These are phyloP conservation scores for Phocides pigmalion DNA, from an alignment of 1,140 invertebrate species.

Conservation along the genomic window DNA sequence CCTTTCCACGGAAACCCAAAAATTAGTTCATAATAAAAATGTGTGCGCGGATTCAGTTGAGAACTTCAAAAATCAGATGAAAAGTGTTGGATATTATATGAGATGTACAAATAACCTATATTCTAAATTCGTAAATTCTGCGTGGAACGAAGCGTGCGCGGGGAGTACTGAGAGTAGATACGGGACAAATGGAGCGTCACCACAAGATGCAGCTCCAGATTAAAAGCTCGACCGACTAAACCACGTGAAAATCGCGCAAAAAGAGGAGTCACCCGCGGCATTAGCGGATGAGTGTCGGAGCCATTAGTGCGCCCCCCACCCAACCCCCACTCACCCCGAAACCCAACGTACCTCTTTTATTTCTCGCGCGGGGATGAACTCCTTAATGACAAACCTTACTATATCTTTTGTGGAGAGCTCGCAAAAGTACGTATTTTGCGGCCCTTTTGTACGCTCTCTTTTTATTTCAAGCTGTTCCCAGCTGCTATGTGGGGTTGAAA, in stretches of 20 bases:
- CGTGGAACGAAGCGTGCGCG: conserved; percentile 1
- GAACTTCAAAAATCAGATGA: not conserved
- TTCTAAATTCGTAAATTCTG: conserved; percentile 1
- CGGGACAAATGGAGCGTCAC: conserved; percentile 71
- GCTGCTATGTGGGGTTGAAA: conserved; percentile 45
- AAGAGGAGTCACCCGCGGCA: conserved; percentile 81
- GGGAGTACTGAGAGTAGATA: conserved; percentile 5
- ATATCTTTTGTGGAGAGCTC: conserved; percentile 81
- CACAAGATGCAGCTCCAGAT: conserved; percentile 77
- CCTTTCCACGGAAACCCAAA: no score
- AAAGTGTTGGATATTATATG: not conserved
- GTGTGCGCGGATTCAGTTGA: no score
- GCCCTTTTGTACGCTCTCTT: conserved; percentile 79
- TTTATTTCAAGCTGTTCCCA: conserved; percentile 67
- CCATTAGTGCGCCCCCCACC: conserved; percentile 70
- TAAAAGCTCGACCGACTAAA: conserved; percentile 81
- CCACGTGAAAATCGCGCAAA: conserved; percentile 82
- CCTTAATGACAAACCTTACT: conserved; percentile 84
- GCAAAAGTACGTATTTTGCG: conserved; percentile 82
- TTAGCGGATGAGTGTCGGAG: conserved; percentile 82
- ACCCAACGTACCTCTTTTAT: conserved; percentile 79
- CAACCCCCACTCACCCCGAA: conserved; percentile 49
- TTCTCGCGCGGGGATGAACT: conserved; percentile 82
- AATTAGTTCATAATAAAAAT: no score
- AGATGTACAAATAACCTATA: not conserved